Base-by-base conservation (phyloP, 2,888 invertebrate species). In the Zeuzera pyrina region DNA sequence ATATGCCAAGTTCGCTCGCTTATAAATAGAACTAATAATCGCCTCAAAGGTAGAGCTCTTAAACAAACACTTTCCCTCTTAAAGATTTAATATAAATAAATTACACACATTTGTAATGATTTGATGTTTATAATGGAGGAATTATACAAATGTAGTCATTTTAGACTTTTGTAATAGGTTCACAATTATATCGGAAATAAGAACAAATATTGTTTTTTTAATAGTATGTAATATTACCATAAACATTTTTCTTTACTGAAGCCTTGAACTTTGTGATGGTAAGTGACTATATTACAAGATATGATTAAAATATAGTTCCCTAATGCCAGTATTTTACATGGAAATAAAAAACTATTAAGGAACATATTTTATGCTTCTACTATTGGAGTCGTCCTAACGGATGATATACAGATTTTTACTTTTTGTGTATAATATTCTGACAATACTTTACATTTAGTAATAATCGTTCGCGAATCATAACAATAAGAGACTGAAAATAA, bases 121-220 rank as follows among this genome's bases (percentile, higher is more conserved):
- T 11, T 25, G 5, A 25, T 67, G 73, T 72, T 66, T 73, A 69
- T 71, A 59, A 67, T 60, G 69, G 74, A 76, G 74, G 71, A 73
- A 74, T 74, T 71, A 72, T 77, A 78, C 71, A 79, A 74, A 77
- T 77, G 73, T 74, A 73, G 74, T 77, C 67, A 76, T 73, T 76
- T 72, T 59, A 64, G 49, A n/a, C n/a, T 64, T 67, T 67, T 63
- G 58, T 56, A 59, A 58, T 70, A 65, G 53, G 66, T 58, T 64
- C 63, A 69, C 62, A 69, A 57, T 54, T 63, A 62, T 60, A 62
- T 62, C 62, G 57, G 53, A 66, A 71, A 73, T 60, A 62, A 63
- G 55, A 65, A 58, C 50, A 53, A 54, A 57, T 45, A 56, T 28
- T 11, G 15, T 15, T 22, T 28, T 22, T 19, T 7, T 19, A n/a